Base-by-base conservation (phyloP, 1,140 invertebrate species). In the Anoplolepis gracilipes region DNA sequence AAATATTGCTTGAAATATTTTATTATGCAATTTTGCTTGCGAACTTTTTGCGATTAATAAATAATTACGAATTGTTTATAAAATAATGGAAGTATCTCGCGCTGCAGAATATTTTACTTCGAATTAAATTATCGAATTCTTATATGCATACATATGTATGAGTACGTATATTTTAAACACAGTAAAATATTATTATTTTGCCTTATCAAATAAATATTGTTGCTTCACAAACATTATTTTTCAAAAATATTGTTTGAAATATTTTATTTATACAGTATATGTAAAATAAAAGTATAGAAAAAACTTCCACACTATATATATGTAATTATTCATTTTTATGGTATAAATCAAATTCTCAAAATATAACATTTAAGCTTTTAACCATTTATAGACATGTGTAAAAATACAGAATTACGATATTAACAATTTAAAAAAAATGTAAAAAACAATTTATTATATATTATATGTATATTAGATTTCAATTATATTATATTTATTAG, bases 11-110 rank as follows among this genome's bases (percentile, higher is more conserved):
- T n/a, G n/a, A n/a, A n/a, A n/a, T n/a, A n/a, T n/a, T n/a, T 73
- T 36, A 30, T 62, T 28, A 73, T 55, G 10, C 42, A 62, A 61
- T 28, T 55, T 25, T 22, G 22, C 25, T 77, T 11, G 22, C 1
- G 73, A 73, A 55, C n/a, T 42, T 39, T 76, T 57, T 22, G n/a
- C 49, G 16, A 61, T 75, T 53, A 53, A 70, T 49, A 70, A n/a
- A 30, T 77, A 11, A 46, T 42, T 42, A 28, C 13, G n/a, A 61
- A 61, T 61, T 39, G 25, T 61, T 42, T 61, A n/a, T n/a, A 8
- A 59, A 19, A n/a, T 59, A 39, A 61, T 30, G 2, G 3, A 42
- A 11, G n/a, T 19, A 16, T 22, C 25, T 76, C 2, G n/a, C 39
- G 70, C 16, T 36, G 10, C 1, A 25, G 4, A 8, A 55, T 39